Percentiles rank a stretch among this genome's conserved stretches.
phyloP scores from a whole-genome alignment of 2,888 invertebrate genomes.

The Laothoe populi region DNA sequence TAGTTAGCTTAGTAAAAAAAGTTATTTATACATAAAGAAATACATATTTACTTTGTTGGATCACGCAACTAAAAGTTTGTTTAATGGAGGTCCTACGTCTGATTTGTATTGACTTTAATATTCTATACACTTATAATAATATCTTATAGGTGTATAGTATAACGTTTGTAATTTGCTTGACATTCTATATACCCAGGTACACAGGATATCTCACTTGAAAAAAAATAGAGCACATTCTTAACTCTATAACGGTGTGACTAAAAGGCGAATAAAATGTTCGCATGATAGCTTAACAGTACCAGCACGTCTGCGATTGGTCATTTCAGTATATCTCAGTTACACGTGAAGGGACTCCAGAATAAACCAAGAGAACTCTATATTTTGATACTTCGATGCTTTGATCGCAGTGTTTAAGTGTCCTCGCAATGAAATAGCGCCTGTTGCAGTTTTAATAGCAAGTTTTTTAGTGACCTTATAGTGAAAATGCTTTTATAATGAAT shows the following conservation, averaged over 20 bases:
- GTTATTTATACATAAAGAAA: too few relatives aligned
- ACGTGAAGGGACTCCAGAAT: constrained; percentile 73
- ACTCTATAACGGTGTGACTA: constrained; percentile 20
- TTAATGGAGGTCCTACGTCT: too few relatives aligned
- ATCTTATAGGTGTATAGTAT: too few relatives aligned
- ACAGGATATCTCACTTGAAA: too few relatives aligned
- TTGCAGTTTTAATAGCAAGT: not conserved
- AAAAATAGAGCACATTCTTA: too few relatives aligned
- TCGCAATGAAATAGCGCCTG: not conserved
- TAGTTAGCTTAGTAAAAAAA: too few relatives aligned
- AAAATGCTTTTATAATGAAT: too few relatives aligned
- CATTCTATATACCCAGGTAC: not conserved
- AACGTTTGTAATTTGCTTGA: too few relatives aligned
- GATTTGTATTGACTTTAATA: too few relatives aligned
- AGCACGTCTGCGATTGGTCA: constrained; percentile 81
- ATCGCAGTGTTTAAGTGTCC: not conserved
- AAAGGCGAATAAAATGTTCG: constrained; percentile 48
- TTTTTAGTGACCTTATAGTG: not conserved
- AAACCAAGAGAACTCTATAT: constrained; percentile 69
- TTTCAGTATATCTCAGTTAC: constrained; percentile 80
- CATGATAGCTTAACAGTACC: constrained; percentile 59
- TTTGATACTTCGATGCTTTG: not conserved
- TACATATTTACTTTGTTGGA: too few relatives aligned
- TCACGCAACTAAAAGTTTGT: too few relatives aligned
- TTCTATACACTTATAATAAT: too few relatives aligned